phyloP scores from a whole-genome alignment of 2,113 vertebrate genomes.

The Desmodus rotundus region DNA sequence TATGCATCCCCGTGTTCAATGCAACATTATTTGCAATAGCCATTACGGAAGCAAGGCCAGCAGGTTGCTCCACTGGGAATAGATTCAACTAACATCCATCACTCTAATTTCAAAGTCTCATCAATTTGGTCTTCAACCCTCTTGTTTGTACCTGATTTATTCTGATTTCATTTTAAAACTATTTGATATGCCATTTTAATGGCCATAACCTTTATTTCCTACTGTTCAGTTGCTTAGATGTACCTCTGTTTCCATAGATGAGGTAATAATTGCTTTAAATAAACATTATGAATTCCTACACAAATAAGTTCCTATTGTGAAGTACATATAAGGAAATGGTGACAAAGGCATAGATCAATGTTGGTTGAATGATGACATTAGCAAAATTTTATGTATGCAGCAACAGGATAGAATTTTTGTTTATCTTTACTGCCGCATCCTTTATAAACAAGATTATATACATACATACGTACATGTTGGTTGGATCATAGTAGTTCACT shows the following conservation, averaged over 20 bases:
- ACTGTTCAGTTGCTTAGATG: background rate
- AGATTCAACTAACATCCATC: background rate
- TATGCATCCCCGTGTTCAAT: too few species aligned
- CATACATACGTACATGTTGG: background rate
- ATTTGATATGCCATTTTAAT: background rate
- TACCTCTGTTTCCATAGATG: background rate
- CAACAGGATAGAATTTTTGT: background rate
- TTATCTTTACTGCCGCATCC: background rate
- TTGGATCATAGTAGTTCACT: background rate
- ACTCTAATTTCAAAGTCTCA: background rate
- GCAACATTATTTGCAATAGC: background rate
- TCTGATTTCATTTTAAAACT: background rate
- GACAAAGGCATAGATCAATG: background rate
- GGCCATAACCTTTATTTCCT: background rate
- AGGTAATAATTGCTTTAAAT: background rate
- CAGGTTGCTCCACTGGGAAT: background rate
- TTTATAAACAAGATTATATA: background rate
- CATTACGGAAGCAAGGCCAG: background rate
- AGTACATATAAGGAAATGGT: background rate
- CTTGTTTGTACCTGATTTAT: conserved; percentile 1
- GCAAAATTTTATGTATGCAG: background rate
- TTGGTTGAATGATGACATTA: background rate
- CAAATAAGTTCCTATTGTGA: background rate
- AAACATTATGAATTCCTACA: background rate
- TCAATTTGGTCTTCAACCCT: background rate